Evolutionary conservation across 2,888 invertebrate species (phyloP).

Genomic region (Agrotis ipsilon): DNA sequence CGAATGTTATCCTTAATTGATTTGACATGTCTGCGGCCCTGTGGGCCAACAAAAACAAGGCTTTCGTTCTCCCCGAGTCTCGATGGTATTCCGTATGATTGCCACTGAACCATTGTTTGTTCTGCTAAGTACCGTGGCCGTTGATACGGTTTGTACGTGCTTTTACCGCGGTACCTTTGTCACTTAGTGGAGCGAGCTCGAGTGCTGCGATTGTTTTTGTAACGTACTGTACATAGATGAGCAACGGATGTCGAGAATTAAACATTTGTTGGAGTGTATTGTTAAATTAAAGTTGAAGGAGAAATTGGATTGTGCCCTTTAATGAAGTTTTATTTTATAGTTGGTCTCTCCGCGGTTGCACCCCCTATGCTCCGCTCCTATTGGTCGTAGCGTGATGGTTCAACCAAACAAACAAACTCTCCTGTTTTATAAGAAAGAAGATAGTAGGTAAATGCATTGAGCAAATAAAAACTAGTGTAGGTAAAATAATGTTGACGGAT

Average conservation of each 20-base stretch:
- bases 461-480: too few species aligned
- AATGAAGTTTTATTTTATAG: not conserved
- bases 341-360: too few species aligned
- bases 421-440: too few species aligned
- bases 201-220: constrained; percentile 67
- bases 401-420: too few species aligned
- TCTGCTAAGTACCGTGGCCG: constrained; percentile 84
- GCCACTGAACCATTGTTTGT: constrained; percentile 85
- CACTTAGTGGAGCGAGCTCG: constrained; percentile 76
- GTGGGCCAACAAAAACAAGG: constrained; percentile 79
- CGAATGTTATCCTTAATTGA: constrained; percentile 82
- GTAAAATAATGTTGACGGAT: not conserved
- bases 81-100: constrained; percentile 77
- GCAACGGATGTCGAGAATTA: constrained; percentile 51
- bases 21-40: constrained; percentile 80
- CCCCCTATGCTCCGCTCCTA: too few species aligned
- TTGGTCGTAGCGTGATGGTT: too few species aligned
- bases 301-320: not conserved
- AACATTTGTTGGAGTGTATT: constrained; percentile 37
- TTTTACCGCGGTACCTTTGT: constrained; percentile 83
- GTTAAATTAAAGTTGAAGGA: constrained; percentile 24
- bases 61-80: constrained; percentile 49
- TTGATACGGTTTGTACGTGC: constrained; percentile 79
- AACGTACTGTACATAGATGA: constrained; percentile 52
- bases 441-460: too few species aligned